Percentiles rank a stretch among this genome's conserved stretches.
These are phyloP conservation scores for Chaitophorus viminalis DNA, from an alignment of 2,888 invertebrate species.

Conservation along the genomic window DNA sequence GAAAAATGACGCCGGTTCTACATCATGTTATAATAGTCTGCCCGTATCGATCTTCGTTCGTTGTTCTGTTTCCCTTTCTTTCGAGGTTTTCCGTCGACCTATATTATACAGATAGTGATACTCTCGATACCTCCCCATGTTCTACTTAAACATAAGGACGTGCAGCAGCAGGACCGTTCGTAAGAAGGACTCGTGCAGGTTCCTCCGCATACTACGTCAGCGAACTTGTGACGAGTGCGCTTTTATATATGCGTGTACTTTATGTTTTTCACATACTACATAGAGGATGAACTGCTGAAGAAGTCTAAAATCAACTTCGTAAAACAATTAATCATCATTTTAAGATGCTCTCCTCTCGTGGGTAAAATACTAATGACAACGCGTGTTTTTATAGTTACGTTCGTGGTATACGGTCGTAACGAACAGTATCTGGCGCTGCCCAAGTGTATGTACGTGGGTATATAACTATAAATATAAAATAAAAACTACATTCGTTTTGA, in stretches of 20 bases:
- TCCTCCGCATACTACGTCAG: too few relatives aligned
- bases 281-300: too few relatives aligned
- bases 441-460: not conserved
- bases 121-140: too few relatives aligned
- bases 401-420: too few relatives aligned
- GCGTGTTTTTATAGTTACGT: not conserved
- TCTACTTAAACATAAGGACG: too few relatives aligned
- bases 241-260: not conserved
- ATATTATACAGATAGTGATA: too few relatives aligned
- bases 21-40: not conserved
- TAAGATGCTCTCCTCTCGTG: not conserved
- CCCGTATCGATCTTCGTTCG: not conserved
- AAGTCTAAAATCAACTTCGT: not conserved
- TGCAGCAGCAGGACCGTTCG: too few relatives aligned
- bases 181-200: too few relatives aligned
- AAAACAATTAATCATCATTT: not conserved
- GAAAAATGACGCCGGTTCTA: not conserved
- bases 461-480: not conserved
- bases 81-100: too few relatives aligned
- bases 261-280: not conserved
- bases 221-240: not conserved
- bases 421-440: not conserved
- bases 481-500: not conserved
- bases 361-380: not conserved
- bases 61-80: not conserved